Evolutionary conservation across 2,888 invertebrate species (phyloP).

Genomic region (Amphipoea oculea): DNA sequence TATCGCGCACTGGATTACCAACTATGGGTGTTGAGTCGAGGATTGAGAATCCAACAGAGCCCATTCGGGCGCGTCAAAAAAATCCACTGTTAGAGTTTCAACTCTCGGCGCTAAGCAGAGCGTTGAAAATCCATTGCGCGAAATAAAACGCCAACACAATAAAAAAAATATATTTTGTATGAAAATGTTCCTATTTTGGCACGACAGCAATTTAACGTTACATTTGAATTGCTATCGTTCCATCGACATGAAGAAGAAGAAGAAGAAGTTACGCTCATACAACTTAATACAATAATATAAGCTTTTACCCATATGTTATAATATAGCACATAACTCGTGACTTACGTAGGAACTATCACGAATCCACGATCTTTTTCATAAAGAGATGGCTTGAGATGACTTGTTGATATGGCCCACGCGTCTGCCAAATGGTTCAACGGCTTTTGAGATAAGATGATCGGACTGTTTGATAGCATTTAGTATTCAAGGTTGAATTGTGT

Average conservation of each 20-base stretch:
- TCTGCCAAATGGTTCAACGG: constrained; percentile 58
- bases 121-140: no score
- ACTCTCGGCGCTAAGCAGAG: no score
- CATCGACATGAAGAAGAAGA: background rate
- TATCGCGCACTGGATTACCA: no score
- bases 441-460: constrained; percentile 45
- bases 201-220: constrained; percentile 3
- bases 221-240: background rate
- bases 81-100: no score
- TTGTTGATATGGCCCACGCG: constrained; percentile 58
- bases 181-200: constrained; percentile 5
- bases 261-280: constrained; percentile 18
- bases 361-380: constrained; percentile 36
- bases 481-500: constrained; percentile 57
- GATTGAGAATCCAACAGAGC: no score
- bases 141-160: no score
- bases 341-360: constrained; percentile 44
- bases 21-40: no score
- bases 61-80: no score
- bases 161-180: background rate
- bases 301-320: constrained; percentile 15
- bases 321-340: constrained; percentile 27
- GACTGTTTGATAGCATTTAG: constrained; percentile 37
- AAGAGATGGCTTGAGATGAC: constrained; percentile 31
- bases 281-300: constrained; percentile 4